These are phyloP conservation scores for Aquatica leii DNA, from an alignment of 2,888 invertebrate genomes.

Conservation along the genomic window DNA sequence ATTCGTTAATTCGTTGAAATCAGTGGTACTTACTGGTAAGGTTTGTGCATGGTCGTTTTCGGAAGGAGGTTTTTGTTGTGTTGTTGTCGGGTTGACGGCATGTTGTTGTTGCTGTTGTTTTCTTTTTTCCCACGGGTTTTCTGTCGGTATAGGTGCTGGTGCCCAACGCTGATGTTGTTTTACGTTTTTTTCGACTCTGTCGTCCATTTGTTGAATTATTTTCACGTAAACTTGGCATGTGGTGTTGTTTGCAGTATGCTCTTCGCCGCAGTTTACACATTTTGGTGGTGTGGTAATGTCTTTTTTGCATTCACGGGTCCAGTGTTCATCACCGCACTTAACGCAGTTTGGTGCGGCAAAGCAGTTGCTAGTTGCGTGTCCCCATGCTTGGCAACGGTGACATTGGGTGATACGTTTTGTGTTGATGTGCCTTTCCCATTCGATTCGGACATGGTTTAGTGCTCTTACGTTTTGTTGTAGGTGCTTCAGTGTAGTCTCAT, in stretches of 20 bases:
- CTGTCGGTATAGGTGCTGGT: too few relatives aligned
- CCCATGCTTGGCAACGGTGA: constrained; percentile 47
- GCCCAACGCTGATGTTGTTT: too few relatives aligned
- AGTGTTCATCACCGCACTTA: constrained; percentile 44
- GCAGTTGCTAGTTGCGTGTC: constrained; percentile 46
- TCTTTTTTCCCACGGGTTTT: too few relatives aligned
- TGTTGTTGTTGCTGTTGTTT: too few relatives aligned
- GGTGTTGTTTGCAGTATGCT: constrained; percentile 44
- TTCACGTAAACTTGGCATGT: too few relatives aligned
- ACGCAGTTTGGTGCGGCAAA: constrained; percentile 40
- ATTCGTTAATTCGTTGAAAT: too few relatives aligned
- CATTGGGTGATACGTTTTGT: constrained; percentile 43
- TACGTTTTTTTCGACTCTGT: too few relatives aligned
- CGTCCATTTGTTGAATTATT: too few relatives aligned
- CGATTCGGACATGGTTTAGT: constrained; percentile 16
- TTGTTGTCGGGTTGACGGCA: too few relatives aligned
- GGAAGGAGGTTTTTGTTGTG: too few relatives aligned
- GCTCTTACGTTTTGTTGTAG: background rate
- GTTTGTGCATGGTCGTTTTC: too few relatives aligned
- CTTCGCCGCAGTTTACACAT: constrained; percentile 43
- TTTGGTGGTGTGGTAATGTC: constrained; percentile 30
- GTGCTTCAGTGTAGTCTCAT: background rate
- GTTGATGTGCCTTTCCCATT: constrained; percentile 42
- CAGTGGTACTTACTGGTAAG: too few relatives aligned
- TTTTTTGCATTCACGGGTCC: constrained; percentile 21